These are phyloP conservation scores for Bilobella aurantiaca DNA, from an alignment of 1,140 invertebrate species.

Conservation along the genomic window DNA sequence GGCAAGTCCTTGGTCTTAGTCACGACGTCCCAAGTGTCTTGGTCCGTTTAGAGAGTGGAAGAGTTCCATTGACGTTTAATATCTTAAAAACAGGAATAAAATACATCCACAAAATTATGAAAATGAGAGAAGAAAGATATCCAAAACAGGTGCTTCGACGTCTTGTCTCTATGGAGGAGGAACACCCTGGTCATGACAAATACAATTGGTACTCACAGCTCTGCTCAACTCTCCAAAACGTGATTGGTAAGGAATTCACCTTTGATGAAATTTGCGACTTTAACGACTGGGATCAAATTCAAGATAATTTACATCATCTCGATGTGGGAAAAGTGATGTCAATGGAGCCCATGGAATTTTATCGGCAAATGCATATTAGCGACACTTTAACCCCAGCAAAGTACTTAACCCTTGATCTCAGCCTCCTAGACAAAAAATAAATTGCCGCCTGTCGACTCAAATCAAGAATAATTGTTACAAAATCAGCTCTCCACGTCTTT, in stretches of 20 bases:
- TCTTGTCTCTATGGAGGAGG: neutral
- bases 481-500: neutral
- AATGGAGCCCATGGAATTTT: no score
- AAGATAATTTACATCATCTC: no score
- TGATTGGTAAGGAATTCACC: neutral
- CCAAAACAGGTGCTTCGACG: neutral
- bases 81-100: neutral
- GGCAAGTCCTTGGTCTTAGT: neutral
- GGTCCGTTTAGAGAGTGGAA: neutral
- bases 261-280: neutral
- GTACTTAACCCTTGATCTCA: neutral
- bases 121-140: neutral
- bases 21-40: neutral
- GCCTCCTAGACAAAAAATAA: neutral
- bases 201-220: neutral
- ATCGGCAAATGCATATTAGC: neutral
- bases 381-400: neutral
- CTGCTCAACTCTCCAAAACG: neutral
- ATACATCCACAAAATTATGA: neutral
- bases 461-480: neutral
- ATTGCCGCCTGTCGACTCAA: neutral
- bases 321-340: no score
- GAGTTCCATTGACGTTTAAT: neutral
- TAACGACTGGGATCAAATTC: no score
- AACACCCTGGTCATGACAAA: neutral